Evolutionary conservation across 2,797 vertebrate species (phyloP), one percentile per base, ranked within the genome.

Genomic region (Dallia pectoralis): DNA sequence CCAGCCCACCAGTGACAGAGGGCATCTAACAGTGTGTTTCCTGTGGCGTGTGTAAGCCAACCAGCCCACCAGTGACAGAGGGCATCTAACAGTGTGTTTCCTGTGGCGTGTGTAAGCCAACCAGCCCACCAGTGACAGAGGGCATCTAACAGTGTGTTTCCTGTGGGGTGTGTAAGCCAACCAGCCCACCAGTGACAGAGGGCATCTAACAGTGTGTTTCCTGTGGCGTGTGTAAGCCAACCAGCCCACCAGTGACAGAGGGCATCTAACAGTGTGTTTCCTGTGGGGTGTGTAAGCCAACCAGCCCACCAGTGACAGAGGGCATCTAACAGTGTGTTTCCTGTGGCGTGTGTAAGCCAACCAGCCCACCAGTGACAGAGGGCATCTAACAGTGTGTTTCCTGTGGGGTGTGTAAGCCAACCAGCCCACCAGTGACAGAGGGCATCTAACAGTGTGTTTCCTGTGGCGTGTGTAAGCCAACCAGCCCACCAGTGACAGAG

Each of bases 1-100:
- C 69, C 75, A 84, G 81, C 82, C 79, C 75, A 78, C 77, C 85
- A 68, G 80, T 76, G 76, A 71, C 74, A 82, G 87, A 86, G 85
- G 63, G 78, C 80, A 76, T 73, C 79, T 80, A 79, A 81, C 77
- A 76, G 70, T 81, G 85, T 75, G 88, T 89, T 83, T 87, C 89
- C 89, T 88, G 86, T 88, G 78, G 85, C 74, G 53, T 85, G 76
- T 73, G 53, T 56, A 62, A 68, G 36, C 72, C 77, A 77, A 79
- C 69, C 75, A 84, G 81, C 82, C 79, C 75, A 78, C 77, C 85
- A 68, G 80, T 76, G 76, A 71, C 74, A 82, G 87, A 86, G 85
- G 63, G 78, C 80, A 76, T 73, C 79, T 80, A 79, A 81, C 77
- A 76, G 70, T 81, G 85, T 75, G 88, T 89, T 83, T 87, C 89